phyloP scores from a whole-genome alignment of 1,140 invertebrate genomes.

The Papilio dardanus region DNA sequence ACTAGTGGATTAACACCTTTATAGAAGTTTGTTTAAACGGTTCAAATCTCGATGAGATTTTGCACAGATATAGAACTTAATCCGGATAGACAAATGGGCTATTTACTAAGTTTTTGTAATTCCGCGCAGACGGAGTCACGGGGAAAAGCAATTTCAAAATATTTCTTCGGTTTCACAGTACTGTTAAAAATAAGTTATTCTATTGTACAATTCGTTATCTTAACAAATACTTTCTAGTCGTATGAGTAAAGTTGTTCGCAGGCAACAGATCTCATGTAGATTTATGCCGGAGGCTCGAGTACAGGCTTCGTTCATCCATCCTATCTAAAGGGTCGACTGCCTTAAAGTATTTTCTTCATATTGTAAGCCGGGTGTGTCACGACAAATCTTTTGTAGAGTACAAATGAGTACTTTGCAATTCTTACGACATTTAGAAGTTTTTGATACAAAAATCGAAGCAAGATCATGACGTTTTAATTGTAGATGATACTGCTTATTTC shows the following conservation, averaged over 20 bases:
- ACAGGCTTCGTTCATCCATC: background rate
- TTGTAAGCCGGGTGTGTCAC: background rate
- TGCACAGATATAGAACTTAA: no score
- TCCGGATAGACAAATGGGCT: no score
- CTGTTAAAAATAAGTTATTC: background rate
- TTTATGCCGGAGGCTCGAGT: constrained; percentile 18
- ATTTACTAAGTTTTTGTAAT: no score
- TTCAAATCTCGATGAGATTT: no score
- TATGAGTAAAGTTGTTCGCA: background rate
- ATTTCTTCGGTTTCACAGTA: background rate
- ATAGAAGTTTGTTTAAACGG: no score
- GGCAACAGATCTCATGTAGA: constrained; percentile 5
- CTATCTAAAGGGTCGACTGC: background rate
- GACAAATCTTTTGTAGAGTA: background rate
- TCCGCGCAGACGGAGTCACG: no score
- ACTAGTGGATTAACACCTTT: background rate
- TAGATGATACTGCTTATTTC: no score
- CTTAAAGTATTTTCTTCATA: constrained; percentile 28
- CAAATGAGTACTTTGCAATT: background rate
- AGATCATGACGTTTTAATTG: no score
- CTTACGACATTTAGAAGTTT: background rate
- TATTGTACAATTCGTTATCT: background rate
- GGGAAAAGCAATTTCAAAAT: no score
- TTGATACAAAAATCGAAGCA: background rate
- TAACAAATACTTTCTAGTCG: background rate